Base-by-base conservation (phyloP, 2,888 invertebrate genomes). In the Scaptomyza cyrtandrae region DNA sequence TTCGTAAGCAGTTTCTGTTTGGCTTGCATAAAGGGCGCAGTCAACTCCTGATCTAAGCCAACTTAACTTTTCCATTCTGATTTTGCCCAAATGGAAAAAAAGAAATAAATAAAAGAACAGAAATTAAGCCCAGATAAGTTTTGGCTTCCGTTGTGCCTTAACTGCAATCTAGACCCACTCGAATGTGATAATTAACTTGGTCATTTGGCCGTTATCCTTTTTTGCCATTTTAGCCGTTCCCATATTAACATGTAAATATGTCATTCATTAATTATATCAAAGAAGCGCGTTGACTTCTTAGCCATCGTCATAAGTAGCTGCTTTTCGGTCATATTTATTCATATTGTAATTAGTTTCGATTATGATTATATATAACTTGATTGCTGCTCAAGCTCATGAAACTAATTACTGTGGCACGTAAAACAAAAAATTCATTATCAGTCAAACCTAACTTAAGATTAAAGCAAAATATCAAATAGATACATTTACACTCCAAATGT, bases 1-100 rank as follows among this genome's bases (percentile, higher is more conserved):
- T 83, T 79, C 59, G 88, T 88, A 88, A 83, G 83, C 88, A 83
- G 71, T 83, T 83, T 88, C 71, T 81, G 66, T 86, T 76, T 75
- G 64, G 70, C 70, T 65, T 46, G 58, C 68, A 78, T 75, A 73
- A 77, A 61, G 57, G 65, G 35, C 56, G 29, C 52, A 58, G 64
- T 57, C 59, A 44, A 58, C 62, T 68, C 57, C 41, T 65, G 78
- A 78, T 80, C 74, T 59, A 64, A 70, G 76, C 59, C 80, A 71
- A 49, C 83, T 86, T 82, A 79, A 88, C 80, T 88, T 79, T 61
- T 70, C 68, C 49, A 67, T 78, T 64, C 66, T 75, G 86, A 87
- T 81, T 85, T 58, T 31, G 44, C 41, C 35, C 39, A 37, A 55
- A 35, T 31, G 19, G 1, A 27, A 31, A 58, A 19, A 58, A 19